These are phyloP conservation scores for Plagodis pulveraria DNA, from an alignment of 2,888 invertebrate species.

Conservation along the genomic window DNA sequence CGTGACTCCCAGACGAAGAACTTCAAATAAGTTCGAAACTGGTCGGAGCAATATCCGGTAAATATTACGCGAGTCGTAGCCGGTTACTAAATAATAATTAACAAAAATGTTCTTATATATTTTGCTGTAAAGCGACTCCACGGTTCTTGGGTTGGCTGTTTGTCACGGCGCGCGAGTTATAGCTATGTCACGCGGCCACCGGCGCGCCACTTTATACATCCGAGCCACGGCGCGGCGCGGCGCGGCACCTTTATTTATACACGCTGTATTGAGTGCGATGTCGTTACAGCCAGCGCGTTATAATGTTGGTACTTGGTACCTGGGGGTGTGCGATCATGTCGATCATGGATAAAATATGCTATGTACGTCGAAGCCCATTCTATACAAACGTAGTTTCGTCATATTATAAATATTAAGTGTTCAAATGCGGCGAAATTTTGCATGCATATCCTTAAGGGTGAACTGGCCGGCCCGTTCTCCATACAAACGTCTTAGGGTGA, in stretches of 20 bases:
- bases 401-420: too few species aligned
- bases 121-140: constrained; percentile 55
- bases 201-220: constrained; percentile 85
- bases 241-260: constrained; percentile 56
- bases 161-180: constrained; percentile 82
- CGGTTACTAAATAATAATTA: too few species aligned
- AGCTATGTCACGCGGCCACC: constrained; percentile 84
- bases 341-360: neutral
- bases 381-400: too few species aligned
- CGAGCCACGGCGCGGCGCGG: constrained; percentile 72
- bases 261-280: constrained; percentile 43
- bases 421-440: too few species aligned
- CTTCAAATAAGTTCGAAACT: too few species aligned
- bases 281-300: constrained; percentile 26
- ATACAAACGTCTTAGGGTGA: too few species aligned
- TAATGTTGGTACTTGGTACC: constrained; percentile 9
- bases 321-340: neutral
- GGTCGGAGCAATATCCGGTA: too few species aligned
- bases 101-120: constrained; percentile 16
- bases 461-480: too few species aligned
- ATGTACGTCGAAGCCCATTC: too few species aligned
- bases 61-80: too few species aligned
- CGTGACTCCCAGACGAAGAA: too few species aligned
- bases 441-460: too few species aligned
- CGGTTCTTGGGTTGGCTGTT: constrained; percentile 63